phyloP scores from a whole-genome alignment of 2,888 invertebrate genomes.

The Acrocyrtus sp. region DNA sequence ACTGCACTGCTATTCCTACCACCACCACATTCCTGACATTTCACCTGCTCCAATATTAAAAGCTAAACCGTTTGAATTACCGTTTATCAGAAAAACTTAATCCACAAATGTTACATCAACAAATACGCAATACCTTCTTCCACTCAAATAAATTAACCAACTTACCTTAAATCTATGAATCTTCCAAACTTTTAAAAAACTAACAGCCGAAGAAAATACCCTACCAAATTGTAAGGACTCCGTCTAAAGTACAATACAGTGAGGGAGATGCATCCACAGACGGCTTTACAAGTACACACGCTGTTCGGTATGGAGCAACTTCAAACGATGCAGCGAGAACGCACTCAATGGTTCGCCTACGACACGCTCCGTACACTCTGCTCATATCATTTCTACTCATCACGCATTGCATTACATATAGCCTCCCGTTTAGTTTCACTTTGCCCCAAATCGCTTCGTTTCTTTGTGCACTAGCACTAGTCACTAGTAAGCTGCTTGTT shows the following conservation, averaged over 20 bases:
- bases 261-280: not conserved
- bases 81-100: too few relatives aligned
- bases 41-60: too few relatives aligned
- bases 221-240: too few relatives aligned
- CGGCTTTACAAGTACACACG: conserved; percentile 3
- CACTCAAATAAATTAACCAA: not conserved
- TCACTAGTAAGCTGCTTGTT: not conserved
- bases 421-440: not conserved
- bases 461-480: not conserved
- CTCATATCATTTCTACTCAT: too few relatives aligned
- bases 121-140: conserved; percentile 6
- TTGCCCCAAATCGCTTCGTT: not conserved
- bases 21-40: too few relatives aligned
- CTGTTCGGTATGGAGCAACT: conserved; percentile 37
- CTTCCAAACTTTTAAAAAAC: not conserved
- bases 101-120: not conserved
- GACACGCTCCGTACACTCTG: too few relatives aligned
- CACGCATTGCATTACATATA: too few relatives aligned
- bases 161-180: not conserved
- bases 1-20: too few relatives aligned
- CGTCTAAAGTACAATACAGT: not conserved
- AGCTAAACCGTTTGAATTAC: too few relatives aligned
- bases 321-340: conserved; percentile 16
- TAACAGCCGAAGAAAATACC: too few relatives aligned
- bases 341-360: conserved; percentile 22